Evolutionary conservation across 2,888 invertebrate genomes (phyloP).

Genomic region (Epinotia nisella): DNA sequence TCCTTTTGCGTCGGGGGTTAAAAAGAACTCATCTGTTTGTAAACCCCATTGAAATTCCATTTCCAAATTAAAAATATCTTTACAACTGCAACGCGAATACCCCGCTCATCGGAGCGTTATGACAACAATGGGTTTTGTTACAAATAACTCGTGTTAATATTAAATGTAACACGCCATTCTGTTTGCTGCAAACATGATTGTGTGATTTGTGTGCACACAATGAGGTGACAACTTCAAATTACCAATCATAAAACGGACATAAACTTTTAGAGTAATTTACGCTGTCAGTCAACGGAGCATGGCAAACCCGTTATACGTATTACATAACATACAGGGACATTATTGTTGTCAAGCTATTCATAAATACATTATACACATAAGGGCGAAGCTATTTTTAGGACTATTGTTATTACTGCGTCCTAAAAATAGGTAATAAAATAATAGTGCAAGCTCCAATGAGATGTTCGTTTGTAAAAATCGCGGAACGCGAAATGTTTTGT

Average conservation of each 20-base stretch:
- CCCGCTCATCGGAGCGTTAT: slow-evolving; percentile 3
- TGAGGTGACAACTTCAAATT: slow-evolving; percentile 18
- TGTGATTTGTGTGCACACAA: slow-evolving; percentile 4
- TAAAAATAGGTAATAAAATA: too few species aligned
- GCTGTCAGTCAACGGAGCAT: neutral
- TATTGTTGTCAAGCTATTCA: neutral
- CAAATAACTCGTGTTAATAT: slow-evolving; percentile 14
- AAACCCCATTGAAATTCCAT: neutral
- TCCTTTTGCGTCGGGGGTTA: too few species aligned
- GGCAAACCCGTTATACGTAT: neutral
- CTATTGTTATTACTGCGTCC: too few species aligned
- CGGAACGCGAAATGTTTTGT: too few species aligned
- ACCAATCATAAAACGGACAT: slow-evolving; percentile 18
- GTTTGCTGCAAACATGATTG: slow-evolving; percentile 21
- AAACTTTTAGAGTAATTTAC: slow-evolving; percentile 3
- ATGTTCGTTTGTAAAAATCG: too few species aligned
- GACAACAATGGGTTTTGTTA: slow-evolving; percentile 9
- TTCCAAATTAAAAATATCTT: neutral
- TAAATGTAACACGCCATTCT: slow-evolving; percentile 11
- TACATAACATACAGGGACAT: neutral
- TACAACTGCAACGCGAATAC: neutral
- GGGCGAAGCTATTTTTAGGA: too few species aligned
- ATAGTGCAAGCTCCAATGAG: too few species aligned
- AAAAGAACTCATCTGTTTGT: slow-evolving; percentile 1
- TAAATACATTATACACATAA: neutral